Conservation (phyloP, 2,797 vertebrate genomes). For the Lepidocolaptes lacrymiger region DNA sequence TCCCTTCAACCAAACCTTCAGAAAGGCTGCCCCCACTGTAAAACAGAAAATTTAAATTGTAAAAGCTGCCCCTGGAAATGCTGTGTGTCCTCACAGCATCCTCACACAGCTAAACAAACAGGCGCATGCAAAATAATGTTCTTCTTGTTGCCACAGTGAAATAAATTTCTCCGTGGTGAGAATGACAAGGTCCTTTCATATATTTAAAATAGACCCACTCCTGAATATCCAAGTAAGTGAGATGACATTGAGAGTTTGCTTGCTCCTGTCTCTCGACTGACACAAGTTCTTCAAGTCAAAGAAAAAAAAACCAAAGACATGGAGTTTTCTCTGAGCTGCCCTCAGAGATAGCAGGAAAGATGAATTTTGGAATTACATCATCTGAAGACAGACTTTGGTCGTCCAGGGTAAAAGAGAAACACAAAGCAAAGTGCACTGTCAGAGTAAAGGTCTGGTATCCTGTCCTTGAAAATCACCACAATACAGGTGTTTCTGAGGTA, state of each 20-base stretch:
- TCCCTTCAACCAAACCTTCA: neutral
- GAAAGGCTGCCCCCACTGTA: neutral
- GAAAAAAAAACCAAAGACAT: neutral
- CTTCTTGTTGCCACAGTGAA: neutral
- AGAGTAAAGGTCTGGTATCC: neutral
- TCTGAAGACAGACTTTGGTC: neutral
- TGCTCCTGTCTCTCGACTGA: neutral
- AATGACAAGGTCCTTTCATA: neutral
- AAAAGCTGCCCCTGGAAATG: neutral
- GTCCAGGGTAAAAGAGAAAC: neutral
- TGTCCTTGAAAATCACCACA: neutral
- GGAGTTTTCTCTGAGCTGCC: neutral
- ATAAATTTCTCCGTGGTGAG: neutral
- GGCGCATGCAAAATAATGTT: neutral
- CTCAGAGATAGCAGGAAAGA: neutral
- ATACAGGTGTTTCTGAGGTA: neutral
- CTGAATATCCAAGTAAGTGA: neutral
- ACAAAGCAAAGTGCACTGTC: neutral
- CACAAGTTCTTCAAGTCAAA: neutral
- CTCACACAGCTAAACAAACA: neutral
- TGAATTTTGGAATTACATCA: neutral
- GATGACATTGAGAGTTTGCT: neutral
- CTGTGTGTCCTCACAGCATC: neutral
- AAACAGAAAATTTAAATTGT: constrained; percentile 9
- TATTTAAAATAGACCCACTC: neutral